Evolutionary conservation across 2,797 vertebrate species (phyloP), one percentile per base, ranked within the genome.

Genomic region (Sparidentex hasta): DNA sequence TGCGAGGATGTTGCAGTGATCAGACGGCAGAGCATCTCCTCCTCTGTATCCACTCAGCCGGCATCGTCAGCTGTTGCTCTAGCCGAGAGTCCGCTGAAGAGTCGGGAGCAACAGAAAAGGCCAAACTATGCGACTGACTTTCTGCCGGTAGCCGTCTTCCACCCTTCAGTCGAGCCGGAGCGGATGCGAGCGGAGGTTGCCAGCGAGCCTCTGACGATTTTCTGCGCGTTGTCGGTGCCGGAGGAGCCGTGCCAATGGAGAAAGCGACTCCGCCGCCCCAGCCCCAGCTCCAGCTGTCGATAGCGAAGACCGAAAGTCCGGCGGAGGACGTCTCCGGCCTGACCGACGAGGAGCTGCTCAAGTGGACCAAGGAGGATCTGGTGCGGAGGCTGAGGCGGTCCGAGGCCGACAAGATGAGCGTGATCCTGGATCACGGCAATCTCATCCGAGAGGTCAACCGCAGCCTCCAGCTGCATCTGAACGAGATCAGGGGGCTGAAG

Each of bases 371-470:
- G 87, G 98, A 99, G 90, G 97, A 99, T 68, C 95, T 99, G 93
- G 95, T 99, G 88, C 96, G 96, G 89, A 95, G 97, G 90, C 95
- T 99, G 78, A 93, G 98, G 85, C 95, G 96, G 38, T 97, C 98
- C 0, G 98, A 99, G 95, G 96, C 97, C 69, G 98, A 99, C 88
- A 99, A 99, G 95, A 98, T 99, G 97, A 98, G 97, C 95, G 97
- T 98, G 87, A 99, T 99, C 92, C 94, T 99, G 94, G 98, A 99
- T 93, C 98, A 99, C 92, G 97, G 98, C 90, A 99, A 98, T 92
- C 96, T 99, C 86, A 99, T 99, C 94, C 97, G 97, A 13, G 98
- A 99, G 94, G 98, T 99, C 93, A 99, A 99, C 92, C 98, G 98
- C 79, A 97, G 98, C 82, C 96, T 99, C 61, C 98, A 99, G 95